Conservation (phyloP, 2,797 vertebrate species). For the Notolabrus celidotus region DNA sequence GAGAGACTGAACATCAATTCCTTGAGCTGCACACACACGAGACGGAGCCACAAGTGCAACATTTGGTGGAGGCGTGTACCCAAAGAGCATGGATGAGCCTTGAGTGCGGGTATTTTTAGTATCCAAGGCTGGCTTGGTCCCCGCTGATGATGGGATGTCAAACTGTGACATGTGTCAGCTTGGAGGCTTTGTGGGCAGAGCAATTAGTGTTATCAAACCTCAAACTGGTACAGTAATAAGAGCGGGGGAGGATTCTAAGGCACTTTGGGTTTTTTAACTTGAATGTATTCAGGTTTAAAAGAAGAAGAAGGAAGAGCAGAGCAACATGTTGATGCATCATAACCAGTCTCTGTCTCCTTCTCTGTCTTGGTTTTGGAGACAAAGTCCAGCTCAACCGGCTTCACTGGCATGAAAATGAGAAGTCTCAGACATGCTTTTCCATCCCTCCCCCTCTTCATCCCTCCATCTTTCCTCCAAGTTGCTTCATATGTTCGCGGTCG, state of each 20-base stretch:
- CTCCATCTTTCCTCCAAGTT: not conserved
- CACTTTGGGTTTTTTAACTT: not conserved
- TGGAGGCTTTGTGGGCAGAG: not conserved
- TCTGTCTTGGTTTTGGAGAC: not conserved
- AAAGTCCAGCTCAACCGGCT: slow-evolving; percentile 12
- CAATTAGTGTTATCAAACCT: not conserved
- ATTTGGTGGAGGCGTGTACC: slow-evolving; percentile 8
- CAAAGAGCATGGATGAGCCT: slow-evolving; percentile 1
- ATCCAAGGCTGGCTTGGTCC: not conserved
- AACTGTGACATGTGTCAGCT: slow-evolving; percentile 23
- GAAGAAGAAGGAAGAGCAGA: not conserved
- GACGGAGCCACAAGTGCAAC: slow-evolving; percentile 51
- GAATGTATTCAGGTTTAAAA: not conserved
- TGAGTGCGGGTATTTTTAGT: slow-evolving; percentile 22
- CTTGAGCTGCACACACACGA: not conserved
- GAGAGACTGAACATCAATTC: slow-evolving; percentile 13
- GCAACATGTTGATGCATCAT: too few relatives aligned
- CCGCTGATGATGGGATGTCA: slow-evolving; percentile 19
- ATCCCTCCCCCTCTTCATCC: not conserved
- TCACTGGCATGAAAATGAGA: slow-evolving; percentile 34
- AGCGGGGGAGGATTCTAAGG: not conserved
- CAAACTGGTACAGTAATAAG: not conserved
- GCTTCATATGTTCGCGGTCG: not conserved
- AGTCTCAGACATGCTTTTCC: not conserved
- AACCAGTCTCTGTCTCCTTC: slow-evolving; percentile 1